Base-by-base conservation (phyloP, 2,797 vertebrate species). In the Poeciliopsis gracilis region DNA sequence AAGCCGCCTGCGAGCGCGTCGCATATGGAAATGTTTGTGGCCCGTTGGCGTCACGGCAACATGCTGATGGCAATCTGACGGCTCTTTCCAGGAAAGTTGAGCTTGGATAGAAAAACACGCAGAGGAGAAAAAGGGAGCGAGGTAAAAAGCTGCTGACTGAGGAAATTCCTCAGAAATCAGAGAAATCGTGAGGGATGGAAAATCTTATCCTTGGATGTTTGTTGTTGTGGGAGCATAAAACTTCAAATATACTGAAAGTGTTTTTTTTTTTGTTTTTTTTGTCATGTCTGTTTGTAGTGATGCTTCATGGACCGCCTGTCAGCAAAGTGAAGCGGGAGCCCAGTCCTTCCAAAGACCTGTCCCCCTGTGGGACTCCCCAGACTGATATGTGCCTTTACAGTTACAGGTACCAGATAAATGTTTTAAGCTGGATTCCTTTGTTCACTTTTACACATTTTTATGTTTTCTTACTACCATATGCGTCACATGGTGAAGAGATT, bases 371-470 rank as follows among this genome's bases (percentile, higher is more conserved):
- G 11, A 95, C 95, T 23, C 95, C 95, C 84, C 97, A 96, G 45
- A 93, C 95, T 92, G 97, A 98, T 93, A 96, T 96, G 96, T 98
- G 97, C 97, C 97, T 97, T 96, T 98, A 98, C 90, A 97, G 95
- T 87, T 97, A 97, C 96, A 98, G 98, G 97, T 98, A 75, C 10
- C 41, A 5, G 0, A 28, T 63, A 5, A 25, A 45, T 33, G 45
- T 15, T 36, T 53, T 1, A 66, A 45, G n/a, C 18, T 53, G 74
- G 47, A 15, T 12, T 41, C 33, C 13, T 41, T 13, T 74, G 5
- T 7, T 55, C 30, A 15, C 5, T n/a, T 46, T 49, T 10, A 12
- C 59, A 11, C 2, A 8, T 45, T 18, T 53, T 28, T 25, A 53
- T 53, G 51, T 53, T 53, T 8, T 51, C 20, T 51, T 51, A 51